Base-by-base conservation (phyloP, 2,113 vertebrate species). In the Butorides virescens region DNA sequence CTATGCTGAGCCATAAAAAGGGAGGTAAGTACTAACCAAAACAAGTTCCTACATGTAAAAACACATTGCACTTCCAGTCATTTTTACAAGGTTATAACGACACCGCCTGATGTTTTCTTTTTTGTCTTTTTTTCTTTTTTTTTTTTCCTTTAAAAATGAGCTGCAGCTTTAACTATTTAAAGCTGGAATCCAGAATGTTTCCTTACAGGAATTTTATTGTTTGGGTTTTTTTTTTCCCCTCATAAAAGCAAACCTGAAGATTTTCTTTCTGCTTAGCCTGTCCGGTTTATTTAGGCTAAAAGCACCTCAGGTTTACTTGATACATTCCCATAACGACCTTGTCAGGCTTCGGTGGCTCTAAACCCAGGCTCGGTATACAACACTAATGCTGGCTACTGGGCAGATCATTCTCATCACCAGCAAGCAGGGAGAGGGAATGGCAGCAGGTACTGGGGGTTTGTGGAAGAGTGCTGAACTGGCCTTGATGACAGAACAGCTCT, bases 41-140 rank as follows among this genome's bases (percentile, higher is more conserved):
- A 74, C 58, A 61, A 85, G 36, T 76, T 67, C 72, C 29, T 52
- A 80, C 55, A 84, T 65, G 63, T 61, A 34, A 86, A 72, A 92
- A 73, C n/a, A 58, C 76, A 90, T 95, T 93, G 91, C 87, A 73
- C 91, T 91, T 97, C 84, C 66, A 89, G 77, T 82, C 7, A 55
- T 77, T 86, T 95, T 78, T 63, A 81, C 71, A 92, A 66, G 29
- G 34, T 37, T 59, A 34, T 66, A 84, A 92, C 62, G 59, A 77
- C 15, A 58, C 15, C 4, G 5, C 10, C 25, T 52, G 20, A 8
- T 25, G 30, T 42, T 77, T 91, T 73, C 5, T 39, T 15, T 39
- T 62, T 20, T 67, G 4, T 16, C 2, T 5, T 61, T 21, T 39
- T 39, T 27, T 15, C 19, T 47, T 30, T 15, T 34, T 66, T 18